Percentiles rank a stretch among this genome's conserved stretches.
These are phyloP conservation scores for Peucedramus taeniatus DNA, from an alignment of 2,113 vertebrate genomes.

Conservation along the genomic window DNA sequence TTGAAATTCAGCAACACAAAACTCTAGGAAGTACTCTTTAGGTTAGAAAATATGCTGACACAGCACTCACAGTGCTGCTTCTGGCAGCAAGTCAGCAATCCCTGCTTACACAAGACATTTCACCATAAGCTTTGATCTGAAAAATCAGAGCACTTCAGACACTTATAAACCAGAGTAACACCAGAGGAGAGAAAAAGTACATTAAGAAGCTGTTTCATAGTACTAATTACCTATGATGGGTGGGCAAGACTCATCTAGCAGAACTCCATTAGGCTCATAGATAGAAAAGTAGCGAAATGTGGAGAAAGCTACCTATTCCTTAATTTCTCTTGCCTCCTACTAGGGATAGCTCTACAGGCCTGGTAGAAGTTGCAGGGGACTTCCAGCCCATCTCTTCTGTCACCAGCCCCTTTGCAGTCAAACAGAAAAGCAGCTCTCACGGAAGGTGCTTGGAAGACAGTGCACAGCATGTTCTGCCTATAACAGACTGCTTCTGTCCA, in stretches of 20 bases:
- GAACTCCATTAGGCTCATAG: background rate
- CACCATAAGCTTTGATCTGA: background rate
- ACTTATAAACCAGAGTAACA: background rate
- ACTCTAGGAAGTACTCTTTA: background rate
- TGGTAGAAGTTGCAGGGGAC: background rate
- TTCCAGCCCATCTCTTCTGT: background rate
- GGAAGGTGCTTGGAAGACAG: background rate
- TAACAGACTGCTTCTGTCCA: background rate
- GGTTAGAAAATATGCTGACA: background rate
- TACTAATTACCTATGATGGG: background rate
- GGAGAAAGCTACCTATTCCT: background rate
- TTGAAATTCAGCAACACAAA: background rate
- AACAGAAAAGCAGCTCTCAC: background rate
- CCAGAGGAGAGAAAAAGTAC: background rate
- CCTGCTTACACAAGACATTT: background rate
- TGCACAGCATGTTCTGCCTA: background rate
- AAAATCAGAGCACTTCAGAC: background rate
- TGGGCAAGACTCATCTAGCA: background rate
- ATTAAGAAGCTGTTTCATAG: background rate
- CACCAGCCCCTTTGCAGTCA: background rate
- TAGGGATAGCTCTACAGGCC: background rate
- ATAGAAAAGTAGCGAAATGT: background rate
- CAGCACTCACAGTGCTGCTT: background rate
- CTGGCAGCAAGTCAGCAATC: background rate
- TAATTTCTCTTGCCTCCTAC: background rate